Base-by-base conservation (phyloP, 2,797 vertebrate species). In the Otolemur crassicaudatus region DNA sequence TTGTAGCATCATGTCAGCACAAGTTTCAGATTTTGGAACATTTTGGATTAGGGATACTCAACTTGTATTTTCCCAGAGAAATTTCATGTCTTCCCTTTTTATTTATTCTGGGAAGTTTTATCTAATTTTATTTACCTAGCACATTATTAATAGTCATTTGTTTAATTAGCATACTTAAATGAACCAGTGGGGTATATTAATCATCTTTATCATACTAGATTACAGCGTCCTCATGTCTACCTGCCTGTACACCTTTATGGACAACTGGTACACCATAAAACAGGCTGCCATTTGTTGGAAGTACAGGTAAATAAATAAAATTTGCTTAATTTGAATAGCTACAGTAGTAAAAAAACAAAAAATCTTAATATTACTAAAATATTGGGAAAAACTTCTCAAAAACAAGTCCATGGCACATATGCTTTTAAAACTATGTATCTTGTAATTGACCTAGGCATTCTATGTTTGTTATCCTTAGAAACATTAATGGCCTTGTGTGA, bases 201-300 rank as follows among this genome's bases (percentile, higher is more conserved):
- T 89, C 0, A 80, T 97, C 97, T 98, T 87, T 97, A 2, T 98
- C 97, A 65, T 91, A 22, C 5, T 96, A 99, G 99, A 99, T 99
- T 99, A 99, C 99, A 99, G 96, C 99, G 99, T 98, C 99, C 99
- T 98, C 99, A 99, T 81, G 99, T 99, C 95, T 99, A 99, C 98
- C 98, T 99, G 79, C 99, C 99, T 73, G 99, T 99, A 98, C 99
- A 99, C 98, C 99, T 99, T 98, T 99, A 99, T 67, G 99, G 99
- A 97, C 99, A 99, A 97, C 99, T 99, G 96, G 99, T 99, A 84
- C 99, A 99, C 65, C 99, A 99, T 98, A 99, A 99, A 99, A 99
- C 99, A n/a, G 99, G 99, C 98, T 99, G 99, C 95, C 99, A 99
- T 98, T 99, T 99, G 56, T 97, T 99, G 98, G 99, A 99, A 98